Percentiles rank a stretch among this genome's conserved stretches.
These are phyloP conservation scores for Phaethon lepturus DNA, from an alignment of 2,113 vertebrate species.

Conservation along the genomic window DNA sequence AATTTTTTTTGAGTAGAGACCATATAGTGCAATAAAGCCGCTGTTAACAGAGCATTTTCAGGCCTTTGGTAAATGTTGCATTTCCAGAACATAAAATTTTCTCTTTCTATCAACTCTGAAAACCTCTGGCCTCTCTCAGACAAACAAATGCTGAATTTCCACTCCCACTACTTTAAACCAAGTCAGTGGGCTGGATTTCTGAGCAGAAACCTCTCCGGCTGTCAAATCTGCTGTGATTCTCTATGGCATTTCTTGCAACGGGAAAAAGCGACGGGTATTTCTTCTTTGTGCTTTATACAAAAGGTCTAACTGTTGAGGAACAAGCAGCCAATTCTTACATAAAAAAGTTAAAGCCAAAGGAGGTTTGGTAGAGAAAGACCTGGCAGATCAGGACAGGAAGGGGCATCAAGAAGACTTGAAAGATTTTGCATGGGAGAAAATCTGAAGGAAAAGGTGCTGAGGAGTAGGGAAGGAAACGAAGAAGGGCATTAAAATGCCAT, in stretches of 20 bases:
- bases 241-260: background rate
- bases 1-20: background rate
- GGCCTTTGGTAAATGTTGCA: background rate
- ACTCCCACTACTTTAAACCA: background rate
- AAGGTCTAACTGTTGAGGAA: background rate
- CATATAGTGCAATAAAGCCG: rapidly evolving
- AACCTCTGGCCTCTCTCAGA: background rate
- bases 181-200: background rate
- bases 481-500: background rate
- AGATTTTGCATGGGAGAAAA: background rate
- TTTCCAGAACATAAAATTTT: background rate
- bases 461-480: background rate
- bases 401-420: background rate
- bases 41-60: background rate
- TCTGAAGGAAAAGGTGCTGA: background rate
- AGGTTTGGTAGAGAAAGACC: background rate
- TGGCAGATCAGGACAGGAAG: rapidly evolving
- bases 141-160: background rate
- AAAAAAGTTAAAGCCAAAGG: background rate
- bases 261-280: background rate
- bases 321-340: background rate
- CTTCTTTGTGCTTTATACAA: background rate
- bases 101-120: background rate
- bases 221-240: background rate
- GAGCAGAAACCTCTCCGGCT: background rate